Evolutionary conservation across 2,113 vertebrate species (phyloP), one percentile per base, ranked within the genome.

Genomic region (Formicarius rufipectus): DNA sequence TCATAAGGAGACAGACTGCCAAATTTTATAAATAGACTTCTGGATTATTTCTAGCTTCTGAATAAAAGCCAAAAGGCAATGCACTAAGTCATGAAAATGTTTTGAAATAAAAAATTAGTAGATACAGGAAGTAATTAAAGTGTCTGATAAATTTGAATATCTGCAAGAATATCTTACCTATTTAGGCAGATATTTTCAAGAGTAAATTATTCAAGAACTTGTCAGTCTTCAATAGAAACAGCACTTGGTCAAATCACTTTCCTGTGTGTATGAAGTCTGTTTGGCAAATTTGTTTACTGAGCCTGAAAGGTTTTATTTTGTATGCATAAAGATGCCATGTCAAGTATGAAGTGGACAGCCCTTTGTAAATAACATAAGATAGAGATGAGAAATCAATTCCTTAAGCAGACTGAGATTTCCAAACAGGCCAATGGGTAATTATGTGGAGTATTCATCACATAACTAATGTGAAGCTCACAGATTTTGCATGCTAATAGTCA

Each of bases 21-120:
- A 87, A 92, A 95, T 74, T 90, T 90, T 90, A 59, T 82, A 92
- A 89, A 86, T 87, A 95, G 81, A 89, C 72, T 81, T 78, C 83
- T 93, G 80, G 94, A 68, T 95, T 92, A 87, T 87, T 93, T 94
- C 80, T 89, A 81, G 33, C 56, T 87, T 89, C 89, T 94, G 75
- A 92, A 67, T 47, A 62, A 87, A 72, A 87, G 78, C 81, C 91
- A 91, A 84, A 95, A 82, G 64, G 28, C 73, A 93, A 72, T 85
- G 40, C 14, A 84, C 58, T 87, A n/a, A 64, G 64, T 78, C 81
- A 79, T 79, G 91, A 84, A 89, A 94, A 91, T 42, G n/a, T 91
- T 94, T 74, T 47, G 18, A 76, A 73, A 45, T 50, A 50, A 50
- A 12, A 88, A 69, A 67, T 6, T 27, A 52, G 66, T 40, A 82